A percentile compares a stretch with the other conserved stretches of the same genome.
phyloP scores from a whole-genome alignment of 2,113 vertebrate species.

The human (Homo sapiens) region DNA sequence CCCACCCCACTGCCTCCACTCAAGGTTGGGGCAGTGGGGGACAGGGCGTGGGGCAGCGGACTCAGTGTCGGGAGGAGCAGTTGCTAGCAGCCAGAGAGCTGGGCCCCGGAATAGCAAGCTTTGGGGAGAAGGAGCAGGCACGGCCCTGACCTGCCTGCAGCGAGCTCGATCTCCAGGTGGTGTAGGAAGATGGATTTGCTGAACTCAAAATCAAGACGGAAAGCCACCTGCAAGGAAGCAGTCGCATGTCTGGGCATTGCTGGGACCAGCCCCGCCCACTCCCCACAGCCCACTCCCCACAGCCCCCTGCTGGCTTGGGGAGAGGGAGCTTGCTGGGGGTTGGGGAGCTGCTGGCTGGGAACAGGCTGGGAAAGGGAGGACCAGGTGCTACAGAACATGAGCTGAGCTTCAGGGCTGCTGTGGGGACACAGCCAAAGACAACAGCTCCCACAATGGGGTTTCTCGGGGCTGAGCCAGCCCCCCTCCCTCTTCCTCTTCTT shows the following conservation, averaged over 20 bases:
- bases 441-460: neutral
- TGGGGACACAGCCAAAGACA: neutral
- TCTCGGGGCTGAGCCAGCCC: neutral
- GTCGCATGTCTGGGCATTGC: neutral
- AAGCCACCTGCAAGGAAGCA: conserved; percentile 86
- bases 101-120: neutral
- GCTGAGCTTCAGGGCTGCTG: neutral
- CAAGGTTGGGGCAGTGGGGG: neutral
- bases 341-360: neutral
- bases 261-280: rapidly evolving
- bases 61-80: neutral
- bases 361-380: neutral
- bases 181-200: conserved; percentile 89
- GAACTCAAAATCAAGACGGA: conserved; percentile 95
- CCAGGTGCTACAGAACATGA: neutral
- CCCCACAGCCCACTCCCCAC: rapidly evolving
- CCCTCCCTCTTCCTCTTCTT: neutral
- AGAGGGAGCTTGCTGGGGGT: neutral
- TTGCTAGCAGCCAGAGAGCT: neutral
- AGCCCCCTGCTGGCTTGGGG: neutral
- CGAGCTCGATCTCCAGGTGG: conserved; percentile 85
- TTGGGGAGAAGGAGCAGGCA: neutral
- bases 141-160: conserved; percentile 71
- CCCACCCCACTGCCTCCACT: too few species aligned
- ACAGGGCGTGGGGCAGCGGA: neutral